A percentile compares a stretch with the other conserved stretches of the same genome.
These are phyloP conservation scores for Nomada lathburiana DNA, from an alignment of 2,888 invertebrate species.

Conservation along the genomic window DNA sequence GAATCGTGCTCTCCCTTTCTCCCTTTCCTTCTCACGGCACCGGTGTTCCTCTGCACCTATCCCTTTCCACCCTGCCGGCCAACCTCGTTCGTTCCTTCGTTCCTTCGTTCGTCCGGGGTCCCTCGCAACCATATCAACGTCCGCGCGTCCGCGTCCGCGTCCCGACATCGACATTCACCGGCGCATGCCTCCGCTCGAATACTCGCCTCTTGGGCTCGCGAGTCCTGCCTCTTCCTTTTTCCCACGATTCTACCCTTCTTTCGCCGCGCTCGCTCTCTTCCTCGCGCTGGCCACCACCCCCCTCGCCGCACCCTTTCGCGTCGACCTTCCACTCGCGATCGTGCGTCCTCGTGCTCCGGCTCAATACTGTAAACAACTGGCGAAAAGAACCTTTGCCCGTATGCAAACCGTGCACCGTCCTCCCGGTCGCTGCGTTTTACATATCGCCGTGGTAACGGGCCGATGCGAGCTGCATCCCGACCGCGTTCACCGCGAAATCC, in stretches of 20 bases:
- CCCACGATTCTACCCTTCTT: not conserved
- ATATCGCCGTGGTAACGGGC: slow-evolving; percentile 61
- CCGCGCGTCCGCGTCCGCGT: slow-evolving; percentile 66
- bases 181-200: slow-evolving; percentile 64
- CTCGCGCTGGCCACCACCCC: not conserved
- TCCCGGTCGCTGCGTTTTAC: slow-evolving; percentile 65
- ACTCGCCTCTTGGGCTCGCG: slow-evolving; percentile 38
- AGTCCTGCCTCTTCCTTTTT: slow-evolving; percentile 23
- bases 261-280: slow-evolving; percentile 13
- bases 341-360: slow-evolving; percentile 53
- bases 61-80: slow-evolving; percentile 10
- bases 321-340: slow-evolving; percentile 41
- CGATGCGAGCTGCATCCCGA: slow-evolving; percentile 61
- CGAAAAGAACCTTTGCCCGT: slow-evolving; percentile 57
- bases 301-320: slow-evolving; percentile 38
- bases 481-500: slow-evolving; percentile 39
- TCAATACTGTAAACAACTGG: slow-evolving; percentile 71
- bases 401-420: slow-evolving; percentile 62
- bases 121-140: slow-evolving; percentile 64
- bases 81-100: not conserved
- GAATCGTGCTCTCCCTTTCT: slow-evolving; percentile 41
- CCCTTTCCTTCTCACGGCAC: slow-evolving; percentile 4
- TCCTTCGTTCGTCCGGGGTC: slow-evolving; percentile 39
- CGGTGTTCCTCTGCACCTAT: not conserved
- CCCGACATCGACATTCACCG: slow-evolving; percentile 72